Conservation (phyloP, 2,797 vertebrate genomes). For the Sebastes oblongus region DNA sequence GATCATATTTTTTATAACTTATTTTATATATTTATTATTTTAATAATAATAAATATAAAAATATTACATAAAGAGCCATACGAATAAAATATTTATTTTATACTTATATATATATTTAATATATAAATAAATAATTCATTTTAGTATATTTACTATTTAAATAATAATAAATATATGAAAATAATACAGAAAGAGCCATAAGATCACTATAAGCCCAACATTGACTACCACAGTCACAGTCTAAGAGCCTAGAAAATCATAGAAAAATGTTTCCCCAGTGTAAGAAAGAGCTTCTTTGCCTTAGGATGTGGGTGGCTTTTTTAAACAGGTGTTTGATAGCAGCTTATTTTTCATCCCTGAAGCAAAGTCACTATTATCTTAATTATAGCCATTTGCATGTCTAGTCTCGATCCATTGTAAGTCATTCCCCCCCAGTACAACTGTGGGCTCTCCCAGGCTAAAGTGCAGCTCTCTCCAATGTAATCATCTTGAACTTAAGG, state of each 20-base stretch:
- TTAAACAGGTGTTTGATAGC: constrained; percentile 65
- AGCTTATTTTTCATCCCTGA: constrained; percentile 33
- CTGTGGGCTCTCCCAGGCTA: constrained; percentile 6
- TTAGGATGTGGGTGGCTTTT: constrained; percentile 42
- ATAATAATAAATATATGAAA: background rate
- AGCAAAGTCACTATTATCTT: constrained; percentile 65
- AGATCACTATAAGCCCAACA: background rate
- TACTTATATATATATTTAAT: too few species aligned
- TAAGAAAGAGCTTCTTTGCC: background rate
- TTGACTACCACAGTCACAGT: background rate
- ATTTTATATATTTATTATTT: too few species aligned
- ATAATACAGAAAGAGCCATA: background rate
- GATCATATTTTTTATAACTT: too few species aligned
- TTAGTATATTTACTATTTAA: too few species aligned
- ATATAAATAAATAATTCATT: too few species aligned
- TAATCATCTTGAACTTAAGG: constrained; percentile 59
- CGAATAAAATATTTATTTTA: too few species aligned
- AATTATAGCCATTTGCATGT: constrained; percentile 76
- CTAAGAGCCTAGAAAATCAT: background rate
- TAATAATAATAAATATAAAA: too few species aligned
- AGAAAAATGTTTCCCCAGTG: background rate
- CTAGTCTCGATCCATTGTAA: constrained; percentile 60
- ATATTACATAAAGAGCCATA: too few species aligned
- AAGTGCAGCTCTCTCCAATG: constrained; percentile 37
- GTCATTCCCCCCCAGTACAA: constrained; percentile 13